These are phyloP conservation scores for Anolis sagrei DNA, from an alignment of 2,113 vertebrate genomes.

Conservation along the genomic window DNA sequence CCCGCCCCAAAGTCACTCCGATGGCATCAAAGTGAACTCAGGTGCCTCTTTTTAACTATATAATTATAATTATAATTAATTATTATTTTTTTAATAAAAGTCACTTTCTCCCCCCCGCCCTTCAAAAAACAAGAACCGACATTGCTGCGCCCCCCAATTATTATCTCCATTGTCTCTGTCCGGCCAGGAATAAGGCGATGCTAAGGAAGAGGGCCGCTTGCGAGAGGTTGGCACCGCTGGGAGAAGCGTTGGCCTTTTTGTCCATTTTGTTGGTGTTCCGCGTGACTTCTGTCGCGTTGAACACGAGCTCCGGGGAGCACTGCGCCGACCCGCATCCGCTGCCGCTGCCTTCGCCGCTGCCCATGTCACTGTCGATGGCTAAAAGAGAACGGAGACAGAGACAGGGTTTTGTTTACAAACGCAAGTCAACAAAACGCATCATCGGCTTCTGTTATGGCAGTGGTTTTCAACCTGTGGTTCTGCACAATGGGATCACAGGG, in stretches of 20 bases:
- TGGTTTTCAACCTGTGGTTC: too few relatives aligned
- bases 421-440: too few relatives aligned
- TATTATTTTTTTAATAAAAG: constrained; percentile 64
- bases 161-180: constrained; percentile 86
- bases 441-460: too few relatives aligned
- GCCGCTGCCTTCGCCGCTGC: constrained; percentile 90
- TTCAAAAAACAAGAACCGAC: background rate
- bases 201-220: constrained; percentile 67
- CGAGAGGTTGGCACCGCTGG: constrained; percentile 52
- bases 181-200: constrained; percentile 66
- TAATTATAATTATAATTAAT: background rate
- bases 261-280: constrained; percentile 63
- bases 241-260: constrained; percentile 55
- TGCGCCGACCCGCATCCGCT: constrained; percentile 88
- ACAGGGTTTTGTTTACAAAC: too few relatives aligned
- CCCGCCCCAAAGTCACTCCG: constrained; percentile 74
- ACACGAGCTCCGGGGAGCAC: constrained; percentile 83
- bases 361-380: constrained; percentile 79
- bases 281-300: constrained; percentile 79
- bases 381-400: too few relatives aligned
- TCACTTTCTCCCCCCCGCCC: constrained; percentile 39
- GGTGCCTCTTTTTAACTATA: constrained; percentile 73
- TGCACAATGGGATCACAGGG: too few relatives aligned
- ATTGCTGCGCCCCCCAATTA: constrained; percentile 70
- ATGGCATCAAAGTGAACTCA: constrained; percentile 81